Base-by-base conservation (phyloP, 2,888 invertebrate species). In the Acrobeloides nanus region DNA sequence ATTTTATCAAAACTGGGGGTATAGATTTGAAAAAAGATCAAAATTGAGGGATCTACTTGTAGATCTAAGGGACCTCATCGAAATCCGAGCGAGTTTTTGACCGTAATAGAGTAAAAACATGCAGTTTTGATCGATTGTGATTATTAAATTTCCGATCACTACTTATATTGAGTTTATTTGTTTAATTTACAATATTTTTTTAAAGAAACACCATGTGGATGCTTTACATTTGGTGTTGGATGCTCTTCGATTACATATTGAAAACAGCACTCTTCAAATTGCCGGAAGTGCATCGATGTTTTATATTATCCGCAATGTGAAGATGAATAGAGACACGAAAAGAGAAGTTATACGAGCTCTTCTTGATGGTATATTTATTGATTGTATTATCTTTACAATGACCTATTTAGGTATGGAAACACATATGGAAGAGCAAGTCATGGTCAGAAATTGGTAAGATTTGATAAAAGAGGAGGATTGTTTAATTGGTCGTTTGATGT, bases 381-480 rank as follows among this genome's bases (percentile, higher is more conserved):
- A 24, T n/a, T 39, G 23, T 10, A 39, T 18, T 39, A 39, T 2
- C 3, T 27, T 10, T 51, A 25, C 5, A 20, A 23, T 23, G 17
- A 31, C 8, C 23, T 12, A 35, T 57, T 25, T 31, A 60, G 64
- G 65, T 10, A 66, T 69, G 68, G 68, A 70, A 47, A 60, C 56
- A 21, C 66, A 66, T 42, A 62, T 68, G 55, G 71, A 71, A 33
- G 66, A 68, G 45, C 68, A 66, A 48, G 48, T 60, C 15, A 89
- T 93, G 89, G 86, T 93, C 82, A 80, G 92, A 45, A 93, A 95
- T 76, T 90, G 90, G 42, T 92, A 92, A n/a, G n/a, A n/a, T n/a
- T n/a, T n/a, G n/a, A n/a, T n/a, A n/a, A n/a, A n/a, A n/a, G n/a
- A n/a, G n/a, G n/a, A n/a, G n/a, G n/a, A n/a, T n/a, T n/a, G n/a